phyloP scores from a whole-genome alignment of 2,797 vertebrate species.

The Myotis myotis region DNA sequence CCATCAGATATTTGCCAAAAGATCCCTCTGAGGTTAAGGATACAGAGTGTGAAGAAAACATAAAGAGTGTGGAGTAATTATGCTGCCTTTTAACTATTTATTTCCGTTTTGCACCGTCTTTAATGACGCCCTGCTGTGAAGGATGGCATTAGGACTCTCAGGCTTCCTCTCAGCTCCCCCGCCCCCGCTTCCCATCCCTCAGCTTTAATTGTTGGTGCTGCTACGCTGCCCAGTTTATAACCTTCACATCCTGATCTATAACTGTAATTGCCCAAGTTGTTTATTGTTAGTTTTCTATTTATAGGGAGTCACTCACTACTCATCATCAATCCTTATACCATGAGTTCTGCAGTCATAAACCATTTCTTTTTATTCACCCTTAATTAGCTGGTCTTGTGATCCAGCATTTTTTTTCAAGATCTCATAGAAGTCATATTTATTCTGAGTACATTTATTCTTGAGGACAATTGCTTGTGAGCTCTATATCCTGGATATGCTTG shows the following conservation, averaged over 20 bases:
- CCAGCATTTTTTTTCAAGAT: not conserved
- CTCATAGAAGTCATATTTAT: not conserved
- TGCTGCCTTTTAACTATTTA: slow-evolving; percentile 44
- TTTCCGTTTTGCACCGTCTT: slow-evolving; percentile 40
- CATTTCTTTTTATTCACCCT: slow-evolving; percentile 56
- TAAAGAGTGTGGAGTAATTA: slow-evolving; percentile 12
- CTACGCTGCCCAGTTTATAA: not conserved
- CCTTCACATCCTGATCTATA: slow-evolving; percentile 11
- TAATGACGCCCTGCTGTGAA: not conserved
- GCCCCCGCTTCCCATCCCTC: not conserved
- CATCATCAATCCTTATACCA: not conserved
- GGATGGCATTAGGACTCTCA: not conserved
- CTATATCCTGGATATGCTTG: not conserved
- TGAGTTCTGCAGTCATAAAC: not conserved
- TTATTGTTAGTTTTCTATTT: slow-evolving; percentile 20
- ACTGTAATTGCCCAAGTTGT: not conserved
- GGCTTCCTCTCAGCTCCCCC: not conserved
- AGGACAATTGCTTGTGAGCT: not conserved
- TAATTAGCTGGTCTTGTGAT: slow-evolving; percentile 57
- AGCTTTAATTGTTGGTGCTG: not conserved
- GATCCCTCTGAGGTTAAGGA: slow-evolving; percentile 14
- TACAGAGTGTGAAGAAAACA: not conserved
- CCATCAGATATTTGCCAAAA: not conserved
- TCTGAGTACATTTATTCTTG: not conserved
- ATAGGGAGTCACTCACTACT: not conserved